Evolutionary conservation across 2,797 vertebrate species (phyloP), one percentile per base, ranked within the genome.

Genomic region (Schizopygopsis pylzovi): DNA sequence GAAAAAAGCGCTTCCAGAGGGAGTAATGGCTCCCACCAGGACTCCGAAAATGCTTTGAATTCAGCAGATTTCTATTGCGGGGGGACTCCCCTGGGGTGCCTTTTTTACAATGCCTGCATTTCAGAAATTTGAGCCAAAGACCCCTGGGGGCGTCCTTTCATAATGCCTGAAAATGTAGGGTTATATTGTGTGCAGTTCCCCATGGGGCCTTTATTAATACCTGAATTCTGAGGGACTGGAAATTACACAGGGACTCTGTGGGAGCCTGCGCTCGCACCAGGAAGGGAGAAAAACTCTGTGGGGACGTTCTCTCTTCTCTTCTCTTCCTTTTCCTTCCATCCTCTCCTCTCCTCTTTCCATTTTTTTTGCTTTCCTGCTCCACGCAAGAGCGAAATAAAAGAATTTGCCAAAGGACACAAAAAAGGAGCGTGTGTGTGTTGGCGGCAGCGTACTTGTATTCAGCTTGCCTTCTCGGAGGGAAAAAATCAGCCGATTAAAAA

Each of bases 351-450:
- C 67, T 54, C 79, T 79, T 79, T 84, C 49, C 43, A 73, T 84
- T 78, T 78, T 72, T 89, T 90, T 89, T 33, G 33, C 90, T 90
- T 87, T 89, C 68, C 47, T 91, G 91, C 97, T 98, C 97, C 97
- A 98, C 97, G 97, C 97, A 98, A 98, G 96, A 98, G 95, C 96
- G 96, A 97, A 98, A 98, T 96, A 96, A 96, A 97, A 98, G 97
- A 98, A 98, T 98, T 98, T 98, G 97, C 97, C 98, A 99, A 97
- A 98, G 97, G 97, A 98, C 96, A 97, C 96, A 96, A 96, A 92
- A 92, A 93, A 90, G 87, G 86, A 45, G 86, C 86, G 95, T 95
- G 94, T 96, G 96, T 97, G 95, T 97, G 96, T 97, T 97, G 96
- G 96, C 96, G 95, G 96, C 96, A 88, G 94, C 94, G 95, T 95